Conservation (phyloP, 35 echinoderm and acorn worm species). For the Apostichopus parvimensis region DNA sequence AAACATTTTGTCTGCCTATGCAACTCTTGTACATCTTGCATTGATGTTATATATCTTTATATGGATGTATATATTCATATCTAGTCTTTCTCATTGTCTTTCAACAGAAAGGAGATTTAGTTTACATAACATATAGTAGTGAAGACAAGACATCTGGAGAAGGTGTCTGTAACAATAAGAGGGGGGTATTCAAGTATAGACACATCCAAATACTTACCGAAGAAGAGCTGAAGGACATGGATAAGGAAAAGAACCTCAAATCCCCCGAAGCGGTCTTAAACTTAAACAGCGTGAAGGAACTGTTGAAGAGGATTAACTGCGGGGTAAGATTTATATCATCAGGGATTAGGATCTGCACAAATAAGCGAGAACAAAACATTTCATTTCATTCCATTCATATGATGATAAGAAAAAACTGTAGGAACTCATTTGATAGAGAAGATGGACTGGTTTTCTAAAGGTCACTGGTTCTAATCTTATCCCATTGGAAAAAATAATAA, state of each 20-base stretch:
- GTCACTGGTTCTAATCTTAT: no score
- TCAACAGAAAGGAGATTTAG: constrained; percentile 58
- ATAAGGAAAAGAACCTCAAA: constrained; percentile 31
- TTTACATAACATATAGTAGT: constrained; percentile 49
- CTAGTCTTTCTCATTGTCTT: background rate
- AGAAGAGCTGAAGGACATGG: constrained; percentile 12
- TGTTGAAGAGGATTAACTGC: constrained; percentile 56
- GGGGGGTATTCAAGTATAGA: constrained; percentile 50
- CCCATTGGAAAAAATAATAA: no score
- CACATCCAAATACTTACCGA: constrained; percentile 23
- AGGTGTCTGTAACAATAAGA: constrained; percentile 48
- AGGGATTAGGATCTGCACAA: no score
- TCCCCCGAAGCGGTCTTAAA: constrained; percentile 53
- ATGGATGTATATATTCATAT: no score
- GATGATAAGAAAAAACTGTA: no score
- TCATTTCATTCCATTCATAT: no score
- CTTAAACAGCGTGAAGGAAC: constrained; percentile 48
- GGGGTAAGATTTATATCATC: constrained; percentile 11
- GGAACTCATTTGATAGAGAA: no score
- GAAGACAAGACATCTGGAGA: constrained; percentile 33
- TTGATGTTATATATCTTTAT: no score
- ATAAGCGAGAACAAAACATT: no score
- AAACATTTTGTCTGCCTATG: no score
- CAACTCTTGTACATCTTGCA: no score
- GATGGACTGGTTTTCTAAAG: no score